Percentiles rank a stretch among this genome's conserved stretches.
Conservation (phyloP, 1,140 invertebrate genomes). For the Melitaea cinxia region DNA sequence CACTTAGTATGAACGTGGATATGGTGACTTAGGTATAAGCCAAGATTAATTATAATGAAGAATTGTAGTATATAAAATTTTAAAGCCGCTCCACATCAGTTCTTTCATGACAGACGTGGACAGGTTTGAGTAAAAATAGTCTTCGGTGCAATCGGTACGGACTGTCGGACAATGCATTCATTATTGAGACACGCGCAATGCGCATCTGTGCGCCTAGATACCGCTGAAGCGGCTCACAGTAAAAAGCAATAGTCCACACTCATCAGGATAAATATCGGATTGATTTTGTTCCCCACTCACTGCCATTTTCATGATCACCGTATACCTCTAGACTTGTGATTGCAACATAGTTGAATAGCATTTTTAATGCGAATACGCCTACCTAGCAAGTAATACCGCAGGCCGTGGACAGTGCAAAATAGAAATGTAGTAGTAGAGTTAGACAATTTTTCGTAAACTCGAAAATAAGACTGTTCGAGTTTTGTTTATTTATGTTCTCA, state of each 20-base stretch:
- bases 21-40: too few relatives aligned
- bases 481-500: too few relatives aligned
- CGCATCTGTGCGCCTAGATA: conserved; percentile 41
- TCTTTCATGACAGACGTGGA: conserved; percentile 61
- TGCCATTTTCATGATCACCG: background rate
- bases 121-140: conserved; percentile 78
- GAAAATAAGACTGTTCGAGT: too few relatives aligned
- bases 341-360: too few relatives aligned
- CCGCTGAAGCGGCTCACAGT: conserved; percentile 29
- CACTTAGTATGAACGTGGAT: too few relatives aligned
- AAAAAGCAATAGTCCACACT: conserved; percentile 32
- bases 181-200: conserved; percentile 63
- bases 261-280: conserved; percentile 28
- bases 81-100: conserved; percentile 40
- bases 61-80: background rate
- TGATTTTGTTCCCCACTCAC: conserved; percentile 11
- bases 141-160: conserved; percentile 54
- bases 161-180: conserved; percentile 76
- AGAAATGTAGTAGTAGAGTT: too few relatives aligned
- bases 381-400: too few relatives aligned
- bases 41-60: background rate
- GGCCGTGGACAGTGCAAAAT: too few relatives aligned
- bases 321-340: too few relatives aligned
- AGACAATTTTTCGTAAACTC: too few relatives aligned
- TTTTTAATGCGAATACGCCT: too few relatives aligned